phyloP scores from a whole-genome alignment of 2,888 invertebrate genomes.

The Pterostichus madidus region DNA sequence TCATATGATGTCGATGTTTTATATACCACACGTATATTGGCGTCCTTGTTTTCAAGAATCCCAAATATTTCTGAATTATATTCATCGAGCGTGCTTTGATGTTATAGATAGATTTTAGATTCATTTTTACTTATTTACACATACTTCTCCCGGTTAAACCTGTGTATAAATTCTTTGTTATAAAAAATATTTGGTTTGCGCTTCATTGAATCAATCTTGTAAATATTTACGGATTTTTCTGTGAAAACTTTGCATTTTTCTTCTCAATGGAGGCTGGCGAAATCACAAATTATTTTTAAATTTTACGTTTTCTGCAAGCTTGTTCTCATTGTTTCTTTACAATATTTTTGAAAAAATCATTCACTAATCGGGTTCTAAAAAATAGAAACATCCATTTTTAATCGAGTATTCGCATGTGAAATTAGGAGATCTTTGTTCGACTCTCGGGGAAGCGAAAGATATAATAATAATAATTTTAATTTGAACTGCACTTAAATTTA shows the following conservation, averaged over 20 bases:
- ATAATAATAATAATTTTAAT: too few species aligned
- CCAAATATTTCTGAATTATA: constrained; percentile 60
- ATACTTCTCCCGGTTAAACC: constrained; percentile 47
- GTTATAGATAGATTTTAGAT: constrained; percentile 60
- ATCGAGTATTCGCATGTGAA: too few species aligned
- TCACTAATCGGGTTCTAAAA: too few species aligned
- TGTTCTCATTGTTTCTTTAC: not conserved
- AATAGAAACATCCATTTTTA: too few species aligned
- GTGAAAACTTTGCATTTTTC: constrained; percentile 34
- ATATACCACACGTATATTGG: constrained; percentile 29
- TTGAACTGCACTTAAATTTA: too few species aligned
- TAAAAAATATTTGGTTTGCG: constrained; percentile 44
- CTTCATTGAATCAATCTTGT: constrained; percentile 28
- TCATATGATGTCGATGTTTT: constrained; percentile 56
- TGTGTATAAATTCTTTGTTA: constrained; percentile 52
- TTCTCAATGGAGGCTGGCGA: not conserved
- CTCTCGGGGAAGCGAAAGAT: too few species aligned
- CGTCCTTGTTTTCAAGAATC: constrained; percentile 57
- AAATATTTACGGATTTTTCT: constrained; percentile 45
- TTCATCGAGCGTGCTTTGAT: constrained; percentile 53
- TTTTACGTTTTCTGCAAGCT: not conserved
- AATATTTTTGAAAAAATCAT: too few species aligned
- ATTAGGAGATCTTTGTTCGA: too few species aligned
- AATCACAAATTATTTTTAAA: constrained; percentile 36
- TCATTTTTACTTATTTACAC: constrained; percentile 63